phyloP scores from a whole-genome alignment of 2,797 vertebrate genomes.

The Enteromius paludinosus region DNA sequence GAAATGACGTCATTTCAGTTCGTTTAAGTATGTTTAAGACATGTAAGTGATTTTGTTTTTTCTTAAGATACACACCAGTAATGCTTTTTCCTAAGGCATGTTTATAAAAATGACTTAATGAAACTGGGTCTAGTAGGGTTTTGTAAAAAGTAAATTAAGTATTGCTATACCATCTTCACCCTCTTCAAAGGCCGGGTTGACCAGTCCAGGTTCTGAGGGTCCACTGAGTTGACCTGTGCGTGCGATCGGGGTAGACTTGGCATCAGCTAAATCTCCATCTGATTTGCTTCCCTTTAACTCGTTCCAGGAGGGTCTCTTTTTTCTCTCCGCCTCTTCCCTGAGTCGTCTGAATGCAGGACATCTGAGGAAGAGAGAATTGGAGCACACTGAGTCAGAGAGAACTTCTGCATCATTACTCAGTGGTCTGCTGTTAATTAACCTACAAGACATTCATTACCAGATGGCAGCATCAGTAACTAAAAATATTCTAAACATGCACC shows the following conservation, averaged over 20 bases:
- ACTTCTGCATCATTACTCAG: conserved; percentile 41
- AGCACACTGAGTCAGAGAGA: conserved; percentile 38
- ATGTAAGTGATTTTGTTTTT: too few species aligned
- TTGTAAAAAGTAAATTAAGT: too few species aligned
- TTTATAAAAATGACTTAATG: too few species aligned
- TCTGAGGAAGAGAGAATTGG: conserved; percentile 69
- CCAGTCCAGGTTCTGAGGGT: conserved; percentile 84
- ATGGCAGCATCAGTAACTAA: conserved; percentile 47
- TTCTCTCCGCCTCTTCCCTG: conserved; percentile 82
- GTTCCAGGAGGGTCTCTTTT: conserved; percentile 81
- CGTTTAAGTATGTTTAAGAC: too few species aligned
- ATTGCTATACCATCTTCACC: conserved; percentile 85
- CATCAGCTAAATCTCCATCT: conserved; percentile 77
- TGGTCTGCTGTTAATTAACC: conserved; percentile 53
- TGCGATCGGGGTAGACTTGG: conserved; percentile 67
- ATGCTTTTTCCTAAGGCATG: too few species aligned
- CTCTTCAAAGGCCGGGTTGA: conserved; percentile 92
- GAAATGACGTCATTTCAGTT: too few species aligned
- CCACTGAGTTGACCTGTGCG: conserved; percentile 76
- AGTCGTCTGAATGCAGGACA: conserved; percentile 87
- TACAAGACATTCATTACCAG: conserved; percentile 54
- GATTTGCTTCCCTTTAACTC: conserved; percentile 79
- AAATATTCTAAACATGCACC: conserved; percentile 41
- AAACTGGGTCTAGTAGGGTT: too few species aligned
- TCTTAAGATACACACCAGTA: too few species aligned